Evolutionary conservation across 2,888 invertebrate genomes (phyloP).

Genomic region (Drosophila lutescens): DNA sequence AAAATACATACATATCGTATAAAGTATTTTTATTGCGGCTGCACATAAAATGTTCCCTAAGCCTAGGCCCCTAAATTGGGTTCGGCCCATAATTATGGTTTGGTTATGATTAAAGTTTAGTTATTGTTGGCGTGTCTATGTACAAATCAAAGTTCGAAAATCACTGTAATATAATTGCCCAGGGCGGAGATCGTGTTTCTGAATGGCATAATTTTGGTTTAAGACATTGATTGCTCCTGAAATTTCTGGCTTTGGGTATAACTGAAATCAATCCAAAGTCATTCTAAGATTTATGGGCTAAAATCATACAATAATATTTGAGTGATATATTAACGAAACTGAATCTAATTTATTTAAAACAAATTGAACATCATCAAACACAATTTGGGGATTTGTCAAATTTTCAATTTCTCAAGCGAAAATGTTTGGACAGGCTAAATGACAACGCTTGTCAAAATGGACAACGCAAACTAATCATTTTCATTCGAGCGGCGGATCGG

Average conservation of each 20-base stretch:
- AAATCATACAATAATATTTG: not conserved
- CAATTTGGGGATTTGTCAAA: slow-evolving; percentile 57
- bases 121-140: slow-evolving; percentile 52
- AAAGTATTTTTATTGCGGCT: slow-evolving; percentile 34
- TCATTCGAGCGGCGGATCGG: slow-evolving; percentile 54
- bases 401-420: slow-evolving; percentile 63
- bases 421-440: slow-evolving; percentile 82
- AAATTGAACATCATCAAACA: slow-evolving; percentile 39
- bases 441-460: slow-evolving; percentile 83
- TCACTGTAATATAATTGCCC: slow-evolving; percentile 55
- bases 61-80: slow-evolving; percentile 39
- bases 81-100: slow-evolving; percentile 61
- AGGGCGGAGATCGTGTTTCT: slow-evolving; percentile 12
- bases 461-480: slow-evolving; percentile 83
- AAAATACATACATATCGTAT: slow-evolving; percentile 43
- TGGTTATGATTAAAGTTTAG: slow-evolving; percentile 69
- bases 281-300: not conserved
- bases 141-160: slow-evolving; percentile 44
- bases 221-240: slow-evolving; percentile 55
- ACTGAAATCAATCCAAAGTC: slow-evolving; percentile 22
- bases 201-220: not conserved
- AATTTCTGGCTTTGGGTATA: slow-evolving; percentile 32
- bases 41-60: slow-evolving; percentile 31
- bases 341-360: slow-evolving; percentile 18
- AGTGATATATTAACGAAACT: not conserved